Conservation (phyloP, 2,113 vertebrate species). For the Camelus bactrianus region DNA sequence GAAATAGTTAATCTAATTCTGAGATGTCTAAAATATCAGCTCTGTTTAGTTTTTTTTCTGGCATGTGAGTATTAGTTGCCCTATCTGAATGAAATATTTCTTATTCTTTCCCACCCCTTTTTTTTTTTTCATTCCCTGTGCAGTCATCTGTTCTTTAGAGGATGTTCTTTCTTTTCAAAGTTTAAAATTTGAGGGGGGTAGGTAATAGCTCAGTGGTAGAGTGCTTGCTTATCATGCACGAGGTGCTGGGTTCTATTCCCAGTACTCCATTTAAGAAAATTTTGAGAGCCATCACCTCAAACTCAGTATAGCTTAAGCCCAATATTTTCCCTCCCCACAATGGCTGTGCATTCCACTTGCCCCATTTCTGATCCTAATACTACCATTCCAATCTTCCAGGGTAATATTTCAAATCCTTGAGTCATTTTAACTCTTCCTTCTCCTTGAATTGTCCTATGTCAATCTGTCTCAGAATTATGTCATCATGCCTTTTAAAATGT, state of each 20-base stretch:
- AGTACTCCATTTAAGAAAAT: too few relatives aligned
- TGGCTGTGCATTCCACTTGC: conserved; percentile 15
- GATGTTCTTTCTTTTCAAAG: conserved; percentile 45
- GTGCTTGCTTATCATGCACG: too few relatives aligned
- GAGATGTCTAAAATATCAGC: conserved; percentile 38
- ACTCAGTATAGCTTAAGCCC: conserved; percentile 42
- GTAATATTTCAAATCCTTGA: conserved; percentile 44
- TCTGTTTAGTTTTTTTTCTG: conserved; percentile 55
- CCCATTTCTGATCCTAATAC: conserved; percentile 16
- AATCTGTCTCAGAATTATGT: conserved; percentile 43
- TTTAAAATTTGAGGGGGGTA: conserved; percentile 42
- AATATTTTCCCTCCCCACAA: not conserved
- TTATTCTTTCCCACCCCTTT: not conserved
- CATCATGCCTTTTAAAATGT: conserved; percentile 58
- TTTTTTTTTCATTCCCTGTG: not conserved
- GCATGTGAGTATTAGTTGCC: not conserved
- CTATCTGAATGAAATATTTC: conserved; percentile 43
- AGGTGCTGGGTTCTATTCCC: too few relatives aligned
- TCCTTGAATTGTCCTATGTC: conserved; percentile 54
- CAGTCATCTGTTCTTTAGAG: conserved; percentile 40
- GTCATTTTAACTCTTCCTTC: conserved; percentile 58
- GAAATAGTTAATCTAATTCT: conserved; percentile 52
- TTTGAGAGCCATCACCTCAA: not conserved
- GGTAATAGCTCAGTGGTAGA: too few relatives aligned
- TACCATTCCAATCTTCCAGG: conserved; percentile 6